These are phyloP conservation scores for Denticeps clupeoides DNA, from an alignment of 2,797 vertebrate species.

Conservation along the genomic window DNA sequence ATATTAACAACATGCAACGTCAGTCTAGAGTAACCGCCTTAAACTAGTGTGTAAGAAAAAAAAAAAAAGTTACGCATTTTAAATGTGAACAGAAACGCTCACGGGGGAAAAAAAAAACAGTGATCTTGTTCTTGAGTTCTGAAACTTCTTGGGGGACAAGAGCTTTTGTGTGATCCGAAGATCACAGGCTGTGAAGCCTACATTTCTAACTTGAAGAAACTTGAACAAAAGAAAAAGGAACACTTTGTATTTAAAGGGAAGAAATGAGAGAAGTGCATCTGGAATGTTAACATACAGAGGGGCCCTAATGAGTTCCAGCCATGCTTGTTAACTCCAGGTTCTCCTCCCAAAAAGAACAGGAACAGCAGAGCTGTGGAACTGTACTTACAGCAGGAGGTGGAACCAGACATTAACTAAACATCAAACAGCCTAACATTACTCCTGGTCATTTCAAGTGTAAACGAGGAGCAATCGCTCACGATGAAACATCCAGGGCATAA, in stretches of 20 bases:
- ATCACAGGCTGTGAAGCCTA: too few relatives aligned
- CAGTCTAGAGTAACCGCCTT: too few relatives aligned
- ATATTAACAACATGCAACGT: too few relatives aligned
- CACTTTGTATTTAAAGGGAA: background rate
- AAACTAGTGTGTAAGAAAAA: too few relatives aligned
- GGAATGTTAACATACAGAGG: slow-evolving; percentile 9
- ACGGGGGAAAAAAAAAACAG: too few relatives aligned
- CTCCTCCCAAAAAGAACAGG: slow-evolving; percentile 11
- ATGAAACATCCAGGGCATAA: background rate
- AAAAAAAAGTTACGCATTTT: too few relatives aligned
- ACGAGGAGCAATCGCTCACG: background rate
- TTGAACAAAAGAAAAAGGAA: background rate
- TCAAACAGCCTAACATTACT: background rate
- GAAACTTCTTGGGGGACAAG: too few relatives aligned
- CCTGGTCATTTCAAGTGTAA: background rate
- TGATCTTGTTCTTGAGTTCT: too few relatives aligned
- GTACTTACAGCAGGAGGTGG: background rate
- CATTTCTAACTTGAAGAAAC: too few relatives aligned
- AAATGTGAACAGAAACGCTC: too few relatives aligned
- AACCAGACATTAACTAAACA: background rate
- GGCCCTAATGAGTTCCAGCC: slow-evolving; percentile 22
- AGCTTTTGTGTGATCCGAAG: too few relatives aligned
- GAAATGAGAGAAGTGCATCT: slow-evolving; percentile 15
- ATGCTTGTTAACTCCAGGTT: slow-evolving; percentile 14
- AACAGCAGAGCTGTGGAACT: background rate